Evolutionary conservation across 2,113 vertebrate species (phyloP).

Genomic region (Rynchops niger): DNA sequence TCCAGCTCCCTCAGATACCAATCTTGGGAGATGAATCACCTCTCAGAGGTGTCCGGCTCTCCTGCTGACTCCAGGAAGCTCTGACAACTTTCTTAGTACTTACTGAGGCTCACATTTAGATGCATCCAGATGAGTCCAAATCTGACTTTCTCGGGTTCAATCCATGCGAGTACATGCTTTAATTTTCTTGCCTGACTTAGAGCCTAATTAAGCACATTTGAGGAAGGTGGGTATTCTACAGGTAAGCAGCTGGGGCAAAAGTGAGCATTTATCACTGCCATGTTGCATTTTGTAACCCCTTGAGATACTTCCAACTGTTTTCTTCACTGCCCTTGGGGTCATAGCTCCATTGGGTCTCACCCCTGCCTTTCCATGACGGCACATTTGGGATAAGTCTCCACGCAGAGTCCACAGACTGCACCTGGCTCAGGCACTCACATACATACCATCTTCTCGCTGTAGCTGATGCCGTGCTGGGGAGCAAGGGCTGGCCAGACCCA

Average conservation of each 20-base stretch:
- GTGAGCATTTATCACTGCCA: neutral
- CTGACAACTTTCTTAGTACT: neutral
- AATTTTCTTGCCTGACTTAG: neutral
- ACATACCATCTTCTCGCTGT: neutral
- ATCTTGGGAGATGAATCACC: constrained; percentile 15
- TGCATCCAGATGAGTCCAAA: neutral
- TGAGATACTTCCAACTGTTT: neutral
- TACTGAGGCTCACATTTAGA: neutral
- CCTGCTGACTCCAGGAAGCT: neutral
- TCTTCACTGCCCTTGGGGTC: neutral
- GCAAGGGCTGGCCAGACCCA: neutral
- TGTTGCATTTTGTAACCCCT: neutral
- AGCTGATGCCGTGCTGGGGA: neutral
- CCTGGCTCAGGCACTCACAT: fast-evolving
- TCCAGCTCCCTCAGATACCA: neutral
- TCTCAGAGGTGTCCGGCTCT: neutral
- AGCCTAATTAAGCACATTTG: neutral
- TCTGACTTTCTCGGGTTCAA: neutral
- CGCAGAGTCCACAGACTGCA: neutral
- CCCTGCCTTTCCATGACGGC: neutral
- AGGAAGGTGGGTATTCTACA: neutral
- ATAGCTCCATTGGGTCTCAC: fast-evolving
- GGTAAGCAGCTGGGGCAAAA: neutral
- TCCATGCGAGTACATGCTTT: neutral
- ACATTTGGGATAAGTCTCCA: neutral